Evolutionary conservation across 23 tunicate genomes (phyloP).

Genomic region (Halocynthia roretzi): DNA sequence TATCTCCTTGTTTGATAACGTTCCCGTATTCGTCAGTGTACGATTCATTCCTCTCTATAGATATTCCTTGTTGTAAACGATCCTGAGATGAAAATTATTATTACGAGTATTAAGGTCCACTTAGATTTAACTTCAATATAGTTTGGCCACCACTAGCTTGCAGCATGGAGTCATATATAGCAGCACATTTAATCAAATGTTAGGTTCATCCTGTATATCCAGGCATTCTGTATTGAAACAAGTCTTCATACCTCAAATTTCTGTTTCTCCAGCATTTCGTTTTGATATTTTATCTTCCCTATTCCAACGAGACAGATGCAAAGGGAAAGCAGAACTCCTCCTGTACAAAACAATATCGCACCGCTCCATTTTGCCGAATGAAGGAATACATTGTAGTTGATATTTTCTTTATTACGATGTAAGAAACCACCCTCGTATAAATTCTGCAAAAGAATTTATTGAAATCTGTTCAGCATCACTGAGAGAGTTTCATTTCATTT

Average conservation of each 20-base stretch:
- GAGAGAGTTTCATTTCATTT: not conserved
- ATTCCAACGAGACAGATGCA: conserved; percentile 18
- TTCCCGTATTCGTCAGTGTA: conserved; percentile 24
- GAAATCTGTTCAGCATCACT: not conserved
- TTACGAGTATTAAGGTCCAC: too few relatives aligned
- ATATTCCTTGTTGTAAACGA: not conserved
- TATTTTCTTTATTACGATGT: not conserved
- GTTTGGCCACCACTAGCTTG: too few relatives aligned
- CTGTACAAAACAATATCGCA: conserved; percentile 37
- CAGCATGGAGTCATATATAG: too few relatives aligned
- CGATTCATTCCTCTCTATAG: not conserved
- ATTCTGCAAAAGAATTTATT: too few relatives aligned
- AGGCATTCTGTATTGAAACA: not conserved
- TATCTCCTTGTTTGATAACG: conserved; percentile 1
- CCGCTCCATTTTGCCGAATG: conserved; percentile 23
- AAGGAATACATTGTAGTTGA: conserved; percentile 7
- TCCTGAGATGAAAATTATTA: not conserved
- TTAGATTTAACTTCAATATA: too few relatives aligned
- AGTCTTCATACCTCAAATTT: conserved; percentile 40
- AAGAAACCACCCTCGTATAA: too few relatives aligned
- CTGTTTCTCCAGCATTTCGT: conserved; percentile 36
- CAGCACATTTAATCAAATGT: too few relatives aligned
- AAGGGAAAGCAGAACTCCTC: conserved; percentile 29
- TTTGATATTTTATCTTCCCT: conserved; percentile 14
- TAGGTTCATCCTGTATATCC: not conserved